Percentiles rank a stretch among this genome's conserved stretches.
These are phyloP conservation scores for Apamea crenata DNA, from an alignment of 2,888 invertebrate species.

Conservation along the genomic window DNA sequence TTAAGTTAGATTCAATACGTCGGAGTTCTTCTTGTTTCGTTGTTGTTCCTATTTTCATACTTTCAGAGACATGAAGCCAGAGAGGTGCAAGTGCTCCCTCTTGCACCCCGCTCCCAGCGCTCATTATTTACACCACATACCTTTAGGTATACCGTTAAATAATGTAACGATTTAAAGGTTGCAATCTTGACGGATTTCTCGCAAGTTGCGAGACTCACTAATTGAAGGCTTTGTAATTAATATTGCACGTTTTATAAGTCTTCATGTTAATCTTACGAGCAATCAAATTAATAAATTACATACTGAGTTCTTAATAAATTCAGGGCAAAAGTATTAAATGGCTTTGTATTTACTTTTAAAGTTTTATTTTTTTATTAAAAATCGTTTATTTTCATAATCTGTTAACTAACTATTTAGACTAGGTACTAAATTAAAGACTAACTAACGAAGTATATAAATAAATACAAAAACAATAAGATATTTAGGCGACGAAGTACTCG, in stretches of 20 bases:
- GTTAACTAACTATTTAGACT: too few species aligned
- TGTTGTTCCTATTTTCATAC: constrained; percentile 8
- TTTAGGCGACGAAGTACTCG: too few species aligned
- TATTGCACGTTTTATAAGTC: not conserved
- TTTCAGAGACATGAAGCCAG: not conserved
- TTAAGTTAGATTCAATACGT: constrained; percentile 19
- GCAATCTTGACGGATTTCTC: not conserved
- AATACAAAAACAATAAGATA: too few species aligned
- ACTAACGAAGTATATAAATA: too few species aligned
- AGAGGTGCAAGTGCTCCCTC: not conserved
- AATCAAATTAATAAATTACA: not conserved
- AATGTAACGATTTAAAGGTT: not conserved
- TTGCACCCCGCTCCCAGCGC: not conserved
- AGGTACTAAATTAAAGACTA: too few species aligned
- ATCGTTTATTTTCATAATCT: too few species aligned
- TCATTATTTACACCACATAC: not conserved
- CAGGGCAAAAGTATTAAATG: not conserved
- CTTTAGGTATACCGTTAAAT: not conserved
- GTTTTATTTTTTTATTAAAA: too few species aligned
- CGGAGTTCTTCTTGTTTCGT: constrained; percentile 10
- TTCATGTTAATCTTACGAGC: not conserved
- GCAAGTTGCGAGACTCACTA: not conserved
- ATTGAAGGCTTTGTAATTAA: not conserved
- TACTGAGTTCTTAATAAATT: not conserved
- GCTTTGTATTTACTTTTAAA: too few species aligned